Percentiles rank a stretch among this genome's conserved stretches.
phyloP scores from a whole-genome alignment of 2,797 vertebrate genomes.

The Enteromius afrohamiltoni region DNA sequence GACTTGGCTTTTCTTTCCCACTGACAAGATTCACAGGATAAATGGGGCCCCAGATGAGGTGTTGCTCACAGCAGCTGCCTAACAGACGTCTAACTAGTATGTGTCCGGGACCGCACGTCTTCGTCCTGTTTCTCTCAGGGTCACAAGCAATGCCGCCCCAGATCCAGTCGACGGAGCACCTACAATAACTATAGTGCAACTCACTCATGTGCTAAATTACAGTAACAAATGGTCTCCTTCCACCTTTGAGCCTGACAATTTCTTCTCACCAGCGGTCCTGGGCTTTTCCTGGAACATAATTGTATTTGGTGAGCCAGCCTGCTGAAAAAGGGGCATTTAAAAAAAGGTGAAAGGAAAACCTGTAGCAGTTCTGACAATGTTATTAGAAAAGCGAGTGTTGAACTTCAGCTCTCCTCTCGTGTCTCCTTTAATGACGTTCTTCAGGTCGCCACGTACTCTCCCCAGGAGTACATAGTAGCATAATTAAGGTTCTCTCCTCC shows the following conservation, averaged over 20 bases:
- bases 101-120: conserved; percentile 5
- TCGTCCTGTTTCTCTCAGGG: neutral
- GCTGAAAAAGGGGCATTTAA: conserved; percentile 52
- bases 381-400: conserved; percentile 55
- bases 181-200: conserved; percentile 72
- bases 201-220: conserved; percentile 79
- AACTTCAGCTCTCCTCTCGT: conserved; percentile 42
- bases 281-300: conserved; percentile 66
- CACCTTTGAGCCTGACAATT: conserved; percentile 55
- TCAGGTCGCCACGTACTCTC: conserved; percentile 51
- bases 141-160: conserved; percentile 29
- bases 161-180: conserved; percentile 65
- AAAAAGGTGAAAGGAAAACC: conserved; percentile 4
- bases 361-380: conserved; percentile 36
- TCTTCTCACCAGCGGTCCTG: conserved; percentile 55
- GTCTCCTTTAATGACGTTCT: conserved; percentile 57
- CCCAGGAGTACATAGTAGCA: conserved; percentile 15
- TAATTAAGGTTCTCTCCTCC: conserved; percentile 57
- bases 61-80: conserved; percentile 29
- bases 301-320: conserved; percentile 49
- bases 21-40: conserved; percentile 27
- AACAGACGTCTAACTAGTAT: conserved; percentile 10
- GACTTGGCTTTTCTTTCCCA: conserved; percentile 26
- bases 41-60: conserved; percentile 18
- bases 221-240: conserved; percentile 72